These are phyloP conservation scores for Hemibagrus guttatus DNA, from an alignment of 2,797 vertebrate species.

Conservation along the genomic window DNA sequence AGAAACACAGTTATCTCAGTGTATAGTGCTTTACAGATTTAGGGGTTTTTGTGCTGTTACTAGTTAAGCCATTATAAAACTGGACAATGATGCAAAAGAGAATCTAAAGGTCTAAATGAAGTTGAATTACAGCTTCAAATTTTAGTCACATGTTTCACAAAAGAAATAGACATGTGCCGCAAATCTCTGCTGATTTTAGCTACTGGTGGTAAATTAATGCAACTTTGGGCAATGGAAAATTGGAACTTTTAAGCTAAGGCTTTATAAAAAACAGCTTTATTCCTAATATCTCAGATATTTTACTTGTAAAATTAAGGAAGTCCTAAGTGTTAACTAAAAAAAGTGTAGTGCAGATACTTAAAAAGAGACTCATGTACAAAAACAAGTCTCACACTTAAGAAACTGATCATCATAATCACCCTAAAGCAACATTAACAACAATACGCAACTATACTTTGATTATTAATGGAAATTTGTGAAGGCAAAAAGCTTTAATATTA, in stretches of 20 bases:
- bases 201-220: background rate
- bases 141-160: background rate
- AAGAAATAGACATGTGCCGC: background rate
- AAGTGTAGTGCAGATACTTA: no score
- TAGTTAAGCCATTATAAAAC: background rate
- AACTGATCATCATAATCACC: background rate
- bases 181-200: background rate
- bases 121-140: background rate
- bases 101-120: background rate
- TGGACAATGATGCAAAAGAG: no score
- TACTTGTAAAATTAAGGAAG: no score
- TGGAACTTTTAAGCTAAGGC: background rate
- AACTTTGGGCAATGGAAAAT: background rate
- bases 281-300: background rate
- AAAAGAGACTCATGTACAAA: background rate
- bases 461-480: background rate
- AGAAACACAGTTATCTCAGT: background rate
- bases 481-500: background rate
- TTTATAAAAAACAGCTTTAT: background rate
- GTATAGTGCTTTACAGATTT: no score
- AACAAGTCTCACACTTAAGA: background rate
- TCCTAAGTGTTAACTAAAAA: no score
- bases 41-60: background rate
- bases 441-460: background rate
- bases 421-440: no score